phyloP scores from a whole-genome alignment of 1,140 invertebrate species.

The Propsilocerus akamusi region DNA sequence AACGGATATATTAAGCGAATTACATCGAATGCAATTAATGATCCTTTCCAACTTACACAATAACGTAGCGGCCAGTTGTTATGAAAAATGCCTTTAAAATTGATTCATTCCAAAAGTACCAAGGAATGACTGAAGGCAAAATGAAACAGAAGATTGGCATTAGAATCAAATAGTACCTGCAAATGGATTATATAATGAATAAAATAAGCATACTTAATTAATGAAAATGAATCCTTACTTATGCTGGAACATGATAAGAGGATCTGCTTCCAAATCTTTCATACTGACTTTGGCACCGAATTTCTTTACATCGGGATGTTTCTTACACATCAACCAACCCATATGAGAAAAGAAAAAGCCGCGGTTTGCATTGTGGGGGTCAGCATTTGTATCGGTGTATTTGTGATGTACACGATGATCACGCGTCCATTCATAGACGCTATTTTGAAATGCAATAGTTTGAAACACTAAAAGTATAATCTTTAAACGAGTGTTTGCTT shows the following conservation, averaged over 20 bases:
- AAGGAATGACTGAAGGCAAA: constrained; percentile 48
- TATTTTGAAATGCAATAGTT: constrained; percentile 30
- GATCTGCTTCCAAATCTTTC: constrained; percentile 47
- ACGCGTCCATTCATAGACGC: constrained; percentile 31
- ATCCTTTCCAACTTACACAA: too few species aligned
- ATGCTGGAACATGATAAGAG: constrained; percentile 51
- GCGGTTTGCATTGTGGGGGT: constrained; percentile 42
- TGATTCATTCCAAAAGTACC: constrained; percentile 35
- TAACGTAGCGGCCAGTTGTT: constrained; percentile 15
- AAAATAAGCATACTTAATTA: too few species aligned
- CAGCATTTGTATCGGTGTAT: constrained; percentile 43
- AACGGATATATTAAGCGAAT: too few species aligned
- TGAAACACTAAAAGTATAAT: constrained; percentile 30
- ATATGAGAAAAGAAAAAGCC: constrained; percentile 46
- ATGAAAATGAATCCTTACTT: too few species aligned
- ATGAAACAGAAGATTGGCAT: constrained; percentile 49
- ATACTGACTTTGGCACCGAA: constrained; percentile 49
- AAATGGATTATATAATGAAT: too few species aligned
- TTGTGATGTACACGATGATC: constrained; percentile 46
- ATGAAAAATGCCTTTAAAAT: constrained; percentile 29
- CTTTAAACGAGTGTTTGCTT: constrained; percentile 51
- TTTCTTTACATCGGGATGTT: constrained; percentile 37
- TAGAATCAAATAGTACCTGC: constrained; percentile 39
- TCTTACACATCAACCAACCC: constrained; percentile 38
- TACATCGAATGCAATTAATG: too few species aligned